Percentiles rank a stretch among this genome's conserved stretches.
Evolutionary conservation across 2,113 vertebrate species (phyloP).

Genomic region (Brachypteracias leptosomus): DNA sequence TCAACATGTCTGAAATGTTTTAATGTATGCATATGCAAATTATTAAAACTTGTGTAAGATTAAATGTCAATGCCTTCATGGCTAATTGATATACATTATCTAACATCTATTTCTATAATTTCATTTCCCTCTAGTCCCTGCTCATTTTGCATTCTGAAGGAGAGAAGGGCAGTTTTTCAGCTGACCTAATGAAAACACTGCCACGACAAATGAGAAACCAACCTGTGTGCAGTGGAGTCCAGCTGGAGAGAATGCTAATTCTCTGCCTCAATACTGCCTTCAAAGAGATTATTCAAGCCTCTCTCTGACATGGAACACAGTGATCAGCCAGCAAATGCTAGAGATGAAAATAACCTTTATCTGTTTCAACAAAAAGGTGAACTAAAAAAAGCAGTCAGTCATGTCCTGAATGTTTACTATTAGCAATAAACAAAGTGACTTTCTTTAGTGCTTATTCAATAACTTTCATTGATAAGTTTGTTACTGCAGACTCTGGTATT

Average conservation of each 20-base stretch:
- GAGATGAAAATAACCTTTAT: slow-evolving; percentile 75
- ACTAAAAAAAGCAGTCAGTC: slow-evolving; percentile 51
- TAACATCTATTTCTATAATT: neutral
- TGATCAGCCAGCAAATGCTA: slow-evolving; percentile 69
- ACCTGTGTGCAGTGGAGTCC: slow-evolving; percentile 57
- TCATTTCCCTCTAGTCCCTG: neutral
- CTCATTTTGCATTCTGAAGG: slow-evolving; percentile 46
- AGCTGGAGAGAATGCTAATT: slow-evolving; percentile 71
- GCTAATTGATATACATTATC: neutral
- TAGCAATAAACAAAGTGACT: slow-evolving; percentile 1
- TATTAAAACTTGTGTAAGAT: neutral
- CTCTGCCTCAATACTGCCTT: slow-evolving; percentile 65
- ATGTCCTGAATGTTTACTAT: slow-evolving; percentile 57
- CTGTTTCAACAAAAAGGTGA: slow-evolving; percentile 63
- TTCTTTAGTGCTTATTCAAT: slow-evolving; percentile 2
- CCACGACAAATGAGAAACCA: slow-evolving; percentile 54
- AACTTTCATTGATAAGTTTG: neutral
- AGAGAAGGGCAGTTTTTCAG: slow-evolving; percentile 46
- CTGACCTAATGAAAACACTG: slow-evolving; percentile 47
- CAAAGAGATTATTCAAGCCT: slow-evolving; percentile 73
- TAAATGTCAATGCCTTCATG: neutral
- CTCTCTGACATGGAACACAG: slow-evolving; percentile 71
- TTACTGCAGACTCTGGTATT: neutral
- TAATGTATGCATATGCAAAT: neutral
- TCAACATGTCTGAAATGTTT: neutral